phyloP scores from a whole-genome alignment of 2,113 vertebrate species.

The Zosterops lateralis region DNA sequence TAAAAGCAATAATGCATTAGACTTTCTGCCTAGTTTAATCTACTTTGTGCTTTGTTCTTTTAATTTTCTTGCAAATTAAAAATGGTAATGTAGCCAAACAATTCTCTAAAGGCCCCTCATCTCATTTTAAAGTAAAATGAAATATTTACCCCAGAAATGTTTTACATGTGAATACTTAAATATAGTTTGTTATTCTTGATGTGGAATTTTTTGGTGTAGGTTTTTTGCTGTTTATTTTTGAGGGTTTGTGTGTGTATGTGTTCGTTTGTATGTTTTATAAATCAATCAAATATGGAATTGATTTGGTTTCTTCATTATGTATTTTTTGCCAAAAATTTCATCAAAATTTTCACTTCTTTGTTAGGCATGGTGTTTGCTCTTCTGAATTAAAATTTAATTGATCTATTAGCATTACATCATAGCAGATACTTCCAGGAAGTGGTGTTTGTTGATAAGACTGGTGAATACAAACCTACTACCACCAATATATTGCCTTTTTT shows the following conservation, averaged over 20 bases:
- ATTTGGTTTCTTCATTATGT: background rate
- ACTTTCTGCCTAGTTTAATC: background rate
- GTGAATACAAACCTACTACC: accelerated
- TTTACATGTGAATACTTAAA: background rate
- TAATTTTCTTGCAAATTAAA: background rate
- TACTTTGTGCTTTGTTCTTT: background rate
- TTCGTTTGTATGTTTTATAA: background rate
- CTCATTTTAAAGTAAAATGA: background rate
- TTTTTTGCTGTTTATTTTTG: background rate
- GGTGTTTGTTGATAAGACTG: background rate
- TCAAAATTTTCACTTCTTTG: background rate
- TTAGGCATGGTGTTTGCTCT: background rate
- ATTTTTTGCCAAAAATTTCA: background rate
- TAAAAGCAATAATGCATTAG: background rate
- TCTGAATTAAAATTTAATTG: background rate
- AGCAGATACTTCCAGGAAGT: background rate
- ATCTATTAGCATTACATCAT: background rate
- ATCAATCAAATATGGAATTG: background rate
- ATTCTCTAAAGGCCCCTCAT: background rate
- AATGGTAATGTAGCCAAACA: background rate
- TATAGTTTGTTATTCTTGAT: background rate
- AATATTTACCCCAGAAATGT: background rate
- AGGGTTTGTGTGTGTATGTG: accelerated
- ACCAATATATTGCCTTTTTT: background rate
- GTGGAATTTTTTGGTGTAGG: accelerated